These are phyloP conservation scores for Amaurobius ferox DNA, from an alignment of 2,888 invertebrate species.

Conservation along the genomic window DNA sequence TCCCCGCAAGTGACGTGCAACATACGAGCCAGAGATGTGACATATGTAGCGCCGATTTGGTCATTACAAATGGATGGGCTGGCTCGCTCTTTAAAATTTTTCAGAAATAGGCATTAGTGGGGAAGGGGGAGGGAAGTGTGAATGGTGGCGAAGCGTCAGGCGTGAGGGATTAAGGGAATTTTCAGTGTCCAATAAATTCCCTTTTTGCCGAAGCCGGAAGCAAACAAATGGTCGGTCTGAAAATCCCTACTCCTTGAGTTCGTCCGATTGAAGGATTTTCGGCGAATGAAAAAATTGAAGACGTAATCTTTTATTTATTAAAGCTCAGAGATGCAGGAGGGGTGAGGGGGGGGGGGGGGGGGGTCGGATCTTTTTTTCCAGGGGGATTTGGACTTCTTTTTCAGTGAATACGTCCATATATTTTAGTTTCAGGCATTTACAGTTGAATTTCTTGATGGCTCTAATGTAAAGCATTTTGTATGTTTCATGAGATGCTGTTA, in stretches of 20 bases:
- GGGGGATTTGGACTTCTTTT: not conserved
- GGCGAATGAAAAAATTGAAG: constrained; percentile 41
- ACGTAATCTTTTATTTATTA: constrained; percentile 62
- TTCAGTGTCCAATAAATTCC: constrained; percentile 53
- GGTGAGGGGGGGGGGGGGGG: not conserved
- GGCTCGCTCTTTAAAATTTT: constrained; percentile 54
- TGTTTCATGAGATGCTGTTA: not conserved
- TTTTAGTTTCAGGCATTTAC: not conserved
- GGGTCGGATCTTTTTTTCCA: too few relatives aligned
- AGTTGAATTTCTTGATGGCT: not conserved
- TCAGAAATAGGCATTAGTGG: constrained; percentile 32
- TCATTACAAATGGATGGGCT: constrained; percentile 66
- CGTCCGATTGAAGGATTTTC: constrained; percentile 50
- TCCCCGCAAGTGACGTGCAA: constrained; percentile 20
- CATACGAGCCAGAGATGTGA: constrained; percentile 48
- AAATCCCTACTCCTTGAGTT: constrained; percentile 55
- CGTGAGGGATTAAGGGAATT: constrained; percentile 62
- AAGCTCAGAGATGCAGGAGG: not conserved
- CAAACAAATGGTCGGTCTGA: constrained; percentile 61
- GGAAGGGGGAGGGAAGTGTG: not conserved
- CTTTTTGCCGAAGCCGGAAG: constrained; percentile 58
- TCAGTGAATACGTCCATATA: constrained; percentile 3
- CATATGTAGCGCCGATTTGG: constrained; percentile 56
- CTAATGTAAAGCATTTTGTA: not conserved
- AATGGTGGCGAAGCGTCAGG: constrained; percentile 27